These are phyloP conservation scores for Cydia fagiglandana DNA, from an alignment of 1,140 invertebrate species.

Conservation along the genomic window DNA sequence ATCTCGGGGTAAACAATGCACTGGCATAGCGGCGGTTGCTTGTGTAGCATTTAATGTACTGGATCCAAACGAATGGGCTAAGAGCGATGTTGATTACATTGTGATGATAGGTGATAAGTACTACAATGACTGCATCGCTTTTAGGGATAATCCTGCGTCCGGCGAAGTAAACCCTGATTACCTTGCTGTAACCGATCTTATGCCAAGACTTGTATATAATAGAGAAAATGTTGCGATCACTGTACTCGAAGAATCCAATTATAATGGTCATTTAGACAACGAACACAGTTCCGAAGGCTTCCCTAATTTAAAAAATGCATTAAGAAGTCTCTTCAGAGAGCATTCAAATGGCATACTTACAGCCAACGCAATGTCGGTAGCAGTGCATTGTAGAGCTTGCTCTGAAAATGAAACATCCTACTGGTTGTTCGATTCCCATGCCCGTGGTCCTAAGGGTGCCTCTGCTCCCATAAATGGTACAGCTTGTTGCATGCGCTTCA, in stretches of 20 bases:
- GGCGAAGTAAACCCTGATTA: constrained; percentile 37
- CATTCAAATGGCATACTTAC: constrained; percentile 37
- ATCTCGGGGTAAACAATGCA: constrained; percentile 40
- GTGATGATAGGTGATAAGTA: constrained; percentile 39
- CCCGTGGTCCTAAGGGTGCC: constrained; percentile 35
- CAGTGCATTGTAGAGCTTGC: constrained; percentile 33
- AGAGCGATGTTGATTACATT: constrained; percentile 38
- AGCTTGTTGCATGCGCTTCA: constrained; percentile 43
- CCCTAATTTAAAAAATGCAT: constrained; percentile 43
- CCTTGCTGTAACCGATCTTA: constrained; percentile 36
- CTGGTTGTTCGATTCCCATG: constrained; percentile 40
- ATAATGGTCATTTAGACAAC: constrained; percentile 40
- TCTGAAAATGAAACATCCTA: constrained; percentile 24
- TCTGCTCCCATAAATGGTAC: constrained; percentile 33
- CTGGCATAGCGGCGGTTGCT: constrained; percentile 38
- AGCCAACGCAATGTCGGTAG: constrained; percentile 36
- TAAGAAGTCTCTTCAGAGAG: constrained; percentile 38
- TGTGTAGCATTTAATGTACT: constrained; percentile 36
- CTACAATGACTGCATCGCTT: constrained; percentile 39
- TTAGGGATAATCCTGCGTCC: constrained; percentile 32
- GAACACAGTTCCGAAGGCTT: constrained; percentile 35
- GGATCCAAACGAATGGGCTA: constrained; percentile 33
- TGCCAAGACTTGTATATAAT: constrained; percentile 21
- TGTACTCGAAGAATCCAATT: constrained; percentile 33
- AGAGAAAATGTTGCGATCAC: constrained; percentile 23